These are phyloP conservation scores for Mustelus asterias DNA, from an alignment of 2,113 vertebrate genomes.

Conservation along the genomic window DNA sequence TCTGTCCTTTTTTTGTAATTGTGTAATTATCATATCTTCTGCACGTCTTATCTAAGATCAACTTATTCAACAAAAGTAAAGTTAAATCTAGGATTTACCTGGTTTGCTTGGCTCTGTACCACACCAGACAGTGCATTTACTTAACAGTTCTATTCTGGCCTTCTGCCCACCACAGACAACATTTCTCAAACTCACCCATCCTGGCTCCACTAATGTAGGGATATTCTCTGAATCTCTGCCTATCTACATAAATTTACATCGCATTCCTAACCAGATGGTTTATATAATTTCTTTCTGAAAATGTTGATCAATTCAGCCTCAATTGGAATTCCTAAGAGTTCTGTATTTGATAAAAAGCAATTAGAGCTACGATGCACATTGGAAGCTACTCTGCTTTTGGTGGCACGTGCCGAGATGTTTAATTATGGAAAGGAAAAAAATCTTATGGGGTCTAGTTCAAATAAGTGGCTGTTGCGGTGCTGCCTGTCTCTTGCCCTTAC, in stretches of 20 bases:
- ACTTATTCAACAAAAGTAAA: background rate
- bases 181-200: background rate
- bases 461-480: background rate
- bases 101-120: background rate
- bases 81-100: background rate
- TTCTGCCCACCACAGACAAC: background rate
- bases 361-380: background rate
- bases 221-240: background rate
- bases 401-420: background rate
- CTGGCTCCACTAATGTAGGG: background rate
- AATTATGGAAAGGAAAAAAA: background rate
- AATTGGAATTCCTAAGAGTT: background rate
- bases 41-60: background rate
- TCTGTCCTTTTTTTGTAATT: background rate
- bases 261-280: background rate
- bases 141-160: background rate
- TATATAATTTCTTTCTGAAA: background rate
- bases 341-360: background rate
- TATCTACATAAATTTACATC: background rate
- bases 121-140: background rate
- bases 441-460: background rate
- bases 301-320: background rate
- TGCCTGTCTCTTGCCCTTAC: background rate
- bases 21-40: background rate
- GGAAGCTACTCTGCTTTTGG: background rate